A percentile compares a stretch with the other conserved stretches of the same genome.
These are phyloP conservation scores for Halcyon senegalensis DNA, from an alignment of 2,113 vertebrate genomes.

Conservation along the genomic window DNA sequence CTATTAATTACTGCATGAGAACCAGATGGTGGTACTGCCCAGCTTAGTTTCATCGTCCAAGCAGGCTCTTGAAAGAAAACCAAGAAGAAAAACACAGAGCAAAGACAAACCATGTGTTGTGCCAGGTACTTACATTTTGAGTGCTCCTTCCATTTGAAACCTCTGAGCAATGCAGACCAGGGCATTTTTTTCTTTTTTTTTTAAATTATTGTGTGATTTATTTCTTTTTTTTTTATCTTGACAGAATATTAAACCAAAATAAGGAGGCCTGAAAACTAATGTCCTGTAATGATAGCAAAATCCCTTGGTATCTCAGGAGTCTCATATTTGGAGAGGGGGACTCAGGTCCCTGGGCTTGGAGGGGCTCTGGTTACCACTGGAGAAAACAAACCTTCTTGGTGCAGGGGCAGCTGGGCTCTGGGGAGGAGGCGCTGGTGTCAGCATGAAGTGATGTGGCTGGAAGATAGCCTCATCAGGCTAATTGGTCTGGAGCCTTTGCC, in stretches of 20 bases:
- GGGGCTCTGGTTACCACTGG: slow-evolving; percentile 56
- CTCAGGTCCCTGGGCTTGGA: background rate
- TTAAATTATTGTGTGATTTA: background rate
- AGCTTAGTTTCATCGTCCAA: background rate
- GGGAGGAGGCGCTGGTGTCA: slow-evolving; percentile 61
- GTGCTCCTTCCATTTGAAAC: background rate
- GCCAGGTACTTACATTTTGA: slow-evolving; percentile 10
- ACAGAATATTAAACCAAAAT: slow-evolving; percentile 43
- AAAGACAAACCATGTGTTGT: slow-evolving; percentile 6
- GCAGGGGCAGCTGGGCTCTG: background rate
- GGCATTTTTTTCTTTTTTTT: background rate
- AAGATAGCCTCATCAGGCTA: slow-evolving; percentile 77
- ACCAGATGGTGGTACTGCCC: slow-evolving; percentile 33
- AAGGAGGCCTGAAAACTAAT: slow-evolving; percentile 29
- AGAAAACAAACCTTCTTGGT: slow-evolving; percentile 9
- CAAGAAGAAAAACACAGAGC: slow-evolving; percentile 3
- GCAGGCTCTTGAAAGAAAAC: background rate
- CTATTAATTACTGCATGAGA: slow-evolving; percentile 39
- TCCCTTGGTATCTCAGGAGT: background rate
- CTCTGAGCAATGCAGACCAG: background rate
- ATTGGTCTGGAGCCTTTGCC: slow-evolving; percentile 78
- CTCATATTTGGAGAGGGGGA: slow-evolving; percentile 14
- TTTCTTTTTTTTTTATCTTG: slow-evolving; percentile 46
- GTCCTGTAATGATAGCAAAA: slow-evolving; percentile 22
- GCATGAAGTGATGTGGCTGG: slow-evolving; percentile 70